Evolutionary conservation across 2,113 vertebrate genomes (phyloP).

Genomic region (Aphyosemion australe): DNA sequence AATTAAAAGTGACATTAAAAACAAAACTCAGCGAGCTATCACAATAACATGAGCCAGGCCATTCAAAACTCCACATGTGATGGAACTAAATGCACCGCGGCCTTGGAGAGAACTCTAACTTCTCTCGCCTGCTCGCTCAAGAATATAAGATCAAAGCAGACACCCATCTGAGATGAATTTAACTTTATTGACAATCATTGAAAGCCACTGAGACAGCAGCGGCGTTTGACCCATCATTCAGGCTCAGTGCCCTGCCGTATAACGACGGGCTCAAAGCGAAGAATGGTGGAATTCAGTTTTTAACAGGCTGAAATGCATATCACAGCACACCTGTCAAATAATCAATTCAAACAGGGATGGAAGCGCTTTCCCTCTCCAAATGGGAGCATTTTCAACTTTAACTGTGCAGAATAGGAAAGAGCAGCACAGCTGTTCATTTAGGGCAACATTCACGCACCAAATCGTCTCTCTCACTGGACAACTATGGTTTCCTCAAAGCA

Average conservation of each 20-base stretch:
- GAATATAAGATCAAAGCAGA: constrained; percentile 59
- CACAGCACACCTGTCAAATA: too few species aligned
- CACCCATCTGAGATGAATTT: constrained; percentile 62
- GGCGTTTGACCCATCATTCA: constrained; percentile 51
- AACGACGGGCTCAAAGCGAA: constrained; percentile 19
- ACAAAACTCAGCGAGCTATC: constrained; percentile 48
- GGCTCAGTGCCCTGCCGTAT: constrained; percentile 36
- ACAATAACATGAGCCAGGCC: constrained; percentile 27
- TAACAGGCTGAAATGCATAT: constrained; percentile 24
- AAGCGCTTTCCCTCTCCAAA: too few species aligned
- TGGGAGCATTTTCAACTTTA: too few species aligned
- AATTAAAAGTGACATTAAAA: constrained; percentile 66
- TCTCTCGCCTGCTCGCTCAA: constrained; percentile 23
- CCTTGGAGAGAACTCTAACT: constrained; percentile 20
- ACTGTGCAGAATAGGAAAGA: too few species aligned
- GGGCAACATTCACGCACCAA: too few species aligned
- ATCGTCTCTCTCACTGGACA: too few species aligned
- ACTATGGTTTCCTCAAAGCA: too few species aligned
- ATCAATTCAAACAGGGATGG: background rate
- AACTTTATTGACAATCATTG: constrained; percentile 60
- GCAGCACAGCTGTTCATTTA: too few species aligned
- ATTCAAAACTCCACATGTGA: constrained; percentile 43
- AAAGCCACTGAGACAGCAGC: constrained; percentile 43
- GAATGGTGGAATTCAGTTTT: constrained; percentile 13
- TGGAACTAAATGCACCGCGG: constrained; percentile 21